Percentiles rank a stretch among this genome's conserved stretches.
Evolutionary conservation across 1,140 invertebrate genomes (phyloP).

Genomic region (Campodea augens): DNA sequence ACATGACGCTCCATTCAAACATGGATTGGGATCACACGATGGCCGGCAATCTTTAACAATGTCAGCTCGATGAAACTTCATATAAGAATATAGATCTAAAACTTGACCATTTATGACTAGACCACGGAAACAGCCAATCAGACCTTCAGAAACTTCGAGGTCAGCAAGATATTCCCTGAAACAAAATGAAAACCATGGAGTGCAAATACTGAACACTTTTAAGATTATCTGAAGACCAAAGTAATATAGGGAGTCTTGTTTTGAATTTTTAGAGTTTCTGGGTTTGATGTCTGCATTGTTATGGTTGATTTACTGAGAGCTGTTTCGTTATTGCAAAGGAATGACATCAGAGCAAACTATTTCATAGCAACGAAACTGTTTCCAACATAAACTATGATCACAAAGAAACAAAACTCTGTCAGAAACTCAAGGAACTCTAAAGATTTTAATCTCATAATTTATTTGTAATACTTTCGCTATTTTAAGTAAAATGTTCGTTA

Average conservation of each 20-base stretch:
- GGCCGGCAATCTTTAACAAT: slow-evolving; percentile 84
- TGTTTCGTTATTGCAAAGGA: too few species aligned
- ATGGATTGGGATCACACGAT: slow-evolving; percentile 81
- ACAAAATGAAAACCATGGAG: slow-evolving; percentile 1
- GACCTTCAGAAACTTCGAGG: slow-evolving; percentile 52
- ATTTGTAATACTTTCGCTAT: too few species aligned
- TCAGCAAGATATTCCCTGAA: slow-evolving; percentile 3
- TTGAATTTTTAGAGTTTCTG: too few species aligned
- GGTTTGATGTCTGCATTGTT: too few species aligned
- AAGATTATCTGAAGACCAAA: neutral
- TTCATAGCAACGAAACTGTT: neutral
- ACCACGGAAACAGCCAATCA: slow-evolving; percentile 82
- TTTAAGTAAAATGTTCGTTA: too few species aligned
- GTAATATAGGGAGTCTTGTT: neutral
- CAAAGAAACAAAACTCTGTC: neutral
- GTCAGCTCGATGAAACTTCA: slow-evolving; percentile 75
- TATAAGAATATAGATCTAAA: slow-evolving; percentile 75
- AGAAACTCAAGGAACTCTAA: too few species aligned
- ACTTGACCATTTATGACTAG: slow-evolving; percentile 79
- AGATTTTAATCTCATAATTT: too few species aligned
- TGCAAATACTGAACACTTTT: neutral
- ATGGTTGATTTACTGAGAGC: too few species aligned
- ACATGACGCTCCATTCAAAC: slow-evolving; percentile 73
- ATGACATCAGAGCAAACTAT: neutral
- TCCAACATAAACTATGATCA: neutral